Conservation (phyloP, 2,797 vertebrate species). For the Valencia hispanica region DNA sequence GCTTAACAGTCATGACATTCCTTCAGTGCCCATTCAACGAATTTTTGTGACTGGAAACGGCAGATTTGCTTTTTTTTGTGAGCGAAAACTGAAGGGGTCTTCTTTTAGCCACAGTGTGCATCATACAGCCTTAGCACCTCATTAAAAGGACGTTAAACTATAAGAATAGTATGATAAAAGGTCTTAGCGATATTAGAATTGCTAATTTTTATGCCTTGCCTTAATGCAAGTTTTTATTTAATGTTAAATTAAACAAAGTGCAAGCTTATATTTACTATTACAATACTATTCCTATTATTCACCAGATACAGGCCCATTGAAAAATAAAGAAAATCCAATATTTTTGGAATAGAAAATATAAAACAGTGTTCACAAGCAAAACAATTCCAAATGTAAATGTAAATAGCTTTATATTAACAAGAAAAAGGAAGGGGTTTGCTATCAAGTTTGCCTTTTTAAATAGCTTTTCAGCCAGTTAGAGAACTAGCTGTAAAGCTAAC, state of each 20-base stretch:
- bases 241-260: neutral
- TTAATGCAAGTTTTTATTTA: neutral
- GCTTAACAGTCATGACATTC: conserved; percentile 20
- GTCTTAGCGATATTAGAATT: neutral
- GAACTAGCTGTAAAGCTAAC: neutral
- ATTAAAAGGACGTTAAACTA: neutral
- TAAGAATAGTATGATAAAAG: too few species aligned
- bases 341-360: neutral
- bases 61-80: neutral
- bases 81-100: neutral
- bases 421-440: neutral
- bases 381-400: neutral
- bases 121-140: neutral
- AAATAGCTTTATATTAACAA: neutral
- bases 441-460: neutral
- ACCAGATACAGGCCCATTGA: neutral
- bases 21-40: neutral
- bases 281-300: neutral
- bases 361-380: neutral
- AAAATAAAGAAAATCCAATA: neutral
- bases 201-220: neutral
- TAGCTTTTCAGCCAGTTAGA: neutral
- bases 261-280: neutral
- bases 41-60: neutral
- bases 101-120: neutral